Evolutionary conservation across 2,888 invertebrate species (phyloP).

Genomic region (Yponomeuta sedellus): DNA sequence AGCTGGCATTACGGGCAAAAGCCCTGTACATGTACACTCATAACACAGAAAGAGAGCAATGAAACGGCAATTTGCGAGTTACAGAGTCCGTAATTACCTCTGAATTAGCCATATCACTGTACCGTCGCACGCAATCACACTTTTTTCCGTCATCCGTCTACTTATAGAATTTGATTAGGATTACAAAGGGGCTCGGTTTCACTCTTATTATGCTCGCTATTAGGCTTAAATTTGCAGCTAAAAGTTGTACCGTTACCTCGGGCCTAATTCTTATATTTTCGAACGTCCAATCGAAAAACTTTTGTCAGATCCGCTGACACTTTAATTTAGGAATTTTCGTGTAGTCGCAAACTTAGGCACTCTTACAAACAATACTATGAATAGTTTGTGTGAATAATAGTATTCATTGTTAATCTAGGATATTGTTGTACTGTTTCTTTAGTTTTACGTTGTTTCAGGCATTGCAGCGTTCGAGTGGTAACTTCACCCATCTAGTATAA

Average conservation of each 20-base stretch:
- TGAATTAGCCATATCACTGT: not conserved
- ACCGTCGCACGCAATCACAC: not conserved
- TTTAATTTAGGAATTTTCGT: not conserved
- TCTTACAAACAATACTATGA: too few species aligned
- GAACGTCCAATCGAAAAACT: too few species aligned
- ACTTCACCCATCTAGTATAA: too few species aligned
- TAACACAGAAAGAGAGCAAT: not conserved
- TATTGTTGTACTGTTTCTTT: too few species aligned
- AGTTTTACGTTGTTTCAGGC: too few species aligned
- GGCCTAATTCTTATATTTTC: not conserved
- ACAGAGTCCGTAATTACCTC: constrained; percentile 1
- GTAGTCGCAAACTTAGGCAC: too few species aligned
- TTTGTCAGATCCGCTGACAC: too few species aligned
- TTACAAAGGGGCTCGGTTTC: not conserved
- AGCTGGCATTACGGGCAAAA: not conserved
- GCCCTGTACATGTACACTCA: not conserved
- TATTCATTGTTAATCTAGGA: too few species aligned
- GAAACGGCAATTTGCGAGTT: not conserved
- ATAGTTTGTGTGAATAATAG: too few species aligned
- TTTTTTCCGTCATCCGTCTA: not conserved
- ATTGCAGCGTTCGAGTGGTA: too few species aligned
- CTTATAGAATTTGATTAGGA: not conserved
- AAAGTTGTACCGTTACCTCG: not conserved
- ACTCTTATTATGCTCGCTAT: not conserved
- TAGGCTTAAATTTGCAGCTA: not conserved